A percentile compares a stretch with the other conserved stretches of the same genome.
phyloP scores from a whole-genome alignment of 2,888 invertebrate species.

The Andrena bucephala region DNA sequence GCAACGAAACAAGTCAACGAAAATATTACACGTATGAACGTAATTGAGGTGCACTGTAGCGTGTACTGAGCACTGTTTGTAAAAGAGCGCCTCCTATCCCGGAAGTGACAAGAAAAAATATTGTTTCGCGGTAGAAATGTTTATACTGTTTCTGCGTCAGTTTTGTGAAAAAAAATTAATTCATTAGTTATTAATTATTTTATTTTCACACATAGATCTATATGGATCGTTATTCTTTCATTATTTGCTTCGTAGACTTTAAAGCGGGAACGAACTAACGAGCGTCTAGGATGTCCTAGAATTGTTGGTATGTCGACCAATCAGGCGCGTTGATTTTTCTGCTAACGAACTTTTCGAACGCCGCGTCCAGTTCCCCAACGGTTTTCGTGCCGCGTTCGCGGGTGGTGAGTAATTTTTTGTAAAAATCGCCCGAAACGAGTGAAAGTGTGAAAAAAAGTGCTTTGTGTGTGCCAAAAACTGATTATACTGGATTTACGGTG shows the following conservation, averaged over 20 bases:
- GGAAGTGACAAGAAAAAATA: constrained; percentile 1
- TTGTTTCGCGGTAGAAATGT: not conserved
- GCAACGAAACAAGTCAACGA: not conserved
- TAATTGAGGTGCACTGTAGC: not conserved
- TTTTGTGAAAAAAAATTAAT: not conserved
- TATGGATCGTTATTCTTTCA: not conserved
- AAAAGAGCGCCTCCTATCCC: not conserved
- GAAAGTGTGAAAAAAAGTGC: not conserved
- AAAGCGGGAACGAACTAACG: constrained; percentile 17
- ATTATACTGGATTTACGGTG: not conserved
- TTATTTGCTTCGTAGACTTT: constrained; percentile 17
- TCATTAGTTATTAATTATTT: not conserved
- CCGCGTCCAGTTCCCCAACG: not conserved
- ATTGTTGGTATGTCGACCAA: constrained; percentile 13
- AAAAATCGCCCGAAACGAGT: not conserved
- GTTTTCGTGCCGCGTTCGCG: not conserved
- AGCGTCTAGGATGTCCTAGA: constrained; percentile 46
- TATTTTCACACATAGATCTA: not conserved
- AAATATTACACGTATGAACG: not conserved
- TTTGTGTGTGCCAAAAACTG: not conserved
- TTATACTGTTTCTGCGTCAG: not conserved
- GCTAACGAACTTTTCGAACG: not conserved
- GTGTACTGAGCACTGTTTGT: not conserved
- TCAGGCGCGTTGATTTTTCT: not conserved
- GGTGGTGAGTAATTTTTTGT: not conserved